phyloP scores from a whole-genome alignment of 2,797 vertebrate species.

The Myoxocephalus aenaeus region DNA sequence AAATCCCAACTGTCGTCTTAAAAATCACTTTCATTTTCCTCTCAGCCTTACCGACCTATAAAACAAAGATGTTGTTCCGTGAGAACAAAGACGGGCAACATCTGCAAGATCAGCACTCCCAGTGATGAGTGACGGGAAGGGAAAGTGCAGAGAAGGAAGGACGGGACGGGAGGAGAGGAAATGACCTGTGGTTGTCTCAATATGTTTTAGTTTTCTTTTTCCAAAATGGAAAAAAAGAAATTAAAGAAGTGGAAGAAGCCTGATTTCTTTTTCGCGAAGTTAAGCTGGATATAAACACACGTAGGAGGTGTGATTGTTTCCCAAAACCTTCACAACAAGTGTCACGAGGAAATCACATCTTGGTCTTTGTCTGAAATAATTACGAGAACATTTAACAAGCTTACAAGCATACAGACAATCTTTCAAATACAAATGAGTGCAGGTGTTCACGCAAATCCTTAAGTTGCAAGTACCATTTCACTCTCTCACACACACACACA shows the following conservation, averaged over 20 bases:
- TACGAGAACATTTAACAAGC: not conserved
- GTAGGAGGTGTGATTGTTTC: not conserved
- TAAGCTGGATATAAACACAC: slow-evolving; percentile 7
- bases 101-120: slow-evolving; percentile 56
- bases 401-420: not conserved
- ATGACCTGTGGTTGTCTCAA: slow-evolving; percentile 25
- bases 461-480: not conserved
- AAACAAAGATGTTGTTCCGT: slow-evolving; percentile 20
- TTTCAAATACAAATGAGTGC: slow-evolving; percentile 1
- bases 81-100: slow-evolving; percentile 55
- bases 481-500: not conserved
- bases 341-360: not conserved
- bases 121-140: slow-evolving; percentile 56
- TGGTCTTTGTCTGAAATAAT: not conserved
- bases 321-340: not conserved
- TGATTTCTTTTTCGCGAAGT: slow-evolving; percentile 4
- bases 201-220: not conserved
- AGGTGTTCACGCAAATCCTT: not conserved
- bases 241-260: slow-evolving; percentile 32
- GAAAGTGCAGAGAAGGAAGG: slow-evolving; percentile 51
- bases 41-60: not conserved
- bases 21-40: slow-evolving; percentile 10
- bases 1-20: not conserved
- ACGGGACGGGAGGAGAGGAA: slow-evolving; percentile 63
- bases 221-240: slow-evolving; percentile 30